Conservation (phyloP, 2,113 vertebrate species). For the Microtus richardsoni region DNA sequence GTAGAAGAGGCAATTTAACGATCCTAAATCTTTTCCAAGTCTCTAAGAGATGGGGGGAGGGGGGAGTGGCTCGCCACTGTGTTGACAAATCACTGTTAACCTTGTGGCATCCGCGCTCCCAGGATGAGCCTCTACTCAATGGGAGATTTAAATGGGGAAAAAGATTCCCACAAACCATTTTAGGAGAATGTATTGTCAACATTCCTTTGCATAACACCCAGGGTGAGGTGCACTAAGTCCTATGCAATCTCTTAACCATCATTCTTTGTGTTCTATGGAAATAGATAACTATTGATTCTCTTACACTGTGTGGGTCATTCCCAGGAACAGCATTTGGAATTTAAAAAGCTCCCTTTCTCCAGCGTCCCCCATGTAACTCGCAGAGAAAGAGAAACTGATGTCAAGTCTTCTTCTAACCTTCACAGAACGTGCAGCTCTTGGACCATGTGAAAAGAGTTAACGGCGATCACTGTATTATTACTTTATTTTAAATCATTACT, state of each 20-base stretch:
- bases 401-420: not conserved
- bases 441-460: constrained; percentile 37
- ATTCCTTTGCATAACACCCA: not conserved
- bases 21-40: constrained; percentile 22
- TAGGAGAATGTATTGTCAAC: not conserved
- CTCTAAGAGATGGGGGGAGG: not conserved
- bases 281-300: constrained; percentile 49
- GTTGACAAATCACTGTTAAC: not conserved
- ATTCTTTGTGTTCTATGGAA: not conserved
- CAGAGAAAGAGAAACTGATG: not conserved
- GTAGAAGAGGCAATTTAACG: constrained; percentile 11
- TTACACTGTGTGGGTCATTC: constrained; percentile 42
- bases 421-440: not conserved
- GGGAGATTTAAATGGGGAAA: not conserved
- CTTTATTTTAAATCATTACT: constrained; percentile 11
- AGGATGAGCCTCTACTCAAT: not conserved
- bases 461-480: not conserved
- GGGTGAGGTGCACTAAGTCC: not conserved
- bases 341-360: not conserved
- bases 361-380: not conserved
- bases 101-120: not conserved
- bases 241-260: constrained; percentile 48
- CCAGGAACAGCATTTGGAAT: not conserved
- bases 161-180: not conserved
- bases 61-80: not conserved